phyloP scores from a whole-genome alignment of 2,888 invertebrate genomes.

The Drosophila flavopinicola region DNA sequence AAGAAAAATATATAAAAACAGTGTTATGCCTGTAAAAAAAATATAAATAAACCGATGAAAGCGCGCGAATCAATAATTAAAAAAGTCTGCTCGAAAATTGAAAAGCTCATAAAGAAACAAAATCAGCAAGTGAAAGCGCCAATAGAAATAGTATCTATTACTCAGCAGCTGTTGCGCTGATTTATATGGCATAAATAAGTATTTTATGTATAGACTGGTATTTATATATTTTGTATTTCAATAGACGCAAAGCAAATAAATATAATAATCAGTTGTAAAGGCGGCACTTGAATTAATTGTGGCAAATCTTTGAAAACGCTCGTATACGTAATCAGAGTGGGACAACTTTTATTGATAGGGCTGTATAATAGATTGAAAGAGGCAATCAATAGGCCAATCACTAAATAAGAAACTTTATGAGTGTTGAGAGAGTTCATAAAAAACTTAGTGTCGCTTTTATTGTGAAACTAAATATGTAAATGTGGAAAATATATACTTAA shows the following conservation, averaged over 20 bases:
- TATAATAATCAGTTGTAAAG: conserved; percentile 26
- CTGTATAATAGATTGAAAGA: conserved; percentile 21
- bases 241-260: conserved; percentile 10
- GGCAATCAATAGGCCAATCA: conserved; percentile 23
- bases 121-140: conserved; percentile 68
- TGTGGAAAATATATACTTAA: neutral
- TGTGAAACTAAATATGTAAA: neutral
- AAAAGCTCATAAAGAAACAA: conserved; percentile 20
- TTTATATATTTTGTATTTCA: conserved; percentile 8
- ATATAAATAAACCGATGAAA: conserved; percentile 28
- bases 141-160: conserved; percentile 36
- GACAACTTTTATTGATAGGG: conserved; percentile 9
- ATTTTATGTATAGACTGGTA: conserved; percentile 10
- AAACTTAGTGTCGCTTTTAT: conserved; percentile 2
- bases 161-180: conserved; percentile 43
- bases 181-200: conserved; percentile 26
- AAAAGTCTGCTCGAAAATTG: conserved; percentile 14
- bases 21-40: neutral
- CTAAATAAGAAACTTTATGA: conserved; percentile 1
- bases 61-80: conserved; percentile 16
- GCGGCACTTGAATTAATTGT: conserved; percentile 32
- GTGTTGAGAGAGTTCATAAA: neutral
- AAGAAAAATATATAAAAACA: conserved; percentile 9
- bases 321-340: conserved; percentile 17
- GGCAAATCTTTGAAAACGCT: conserved; percentile 7